These are phyloP conservation scores for Caenorhabditis macrosperma DNA, from an alignment of 2,888 invertebrate species.

Conservation along the genomic window DNA sequence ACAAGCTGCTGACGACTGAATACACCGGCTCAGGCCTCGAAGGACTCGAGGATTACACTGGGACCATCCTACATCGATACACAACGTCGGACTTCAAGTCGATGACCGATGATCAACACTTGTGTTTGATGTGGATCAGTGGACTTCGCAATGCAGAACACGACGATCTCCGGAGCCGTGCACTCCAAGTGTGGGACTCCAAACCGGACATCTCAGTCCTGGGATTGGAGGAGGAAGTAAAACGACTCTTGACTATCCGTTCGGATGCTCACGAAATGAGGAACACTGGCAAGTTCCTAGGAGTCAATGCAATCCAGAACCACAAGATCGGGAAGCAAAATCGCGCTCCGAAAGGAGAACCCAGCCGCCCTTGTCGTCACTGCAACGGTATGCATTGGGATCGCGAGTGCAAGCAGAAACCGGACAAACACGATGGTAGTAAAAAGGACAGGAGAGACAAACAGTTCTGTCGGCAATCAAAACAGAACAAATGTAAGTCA, in stretches of 20 bases:
- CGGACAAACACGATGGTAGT: too few relatives aligned
- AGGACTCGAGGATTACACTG: slow-evolving; percentile 4
- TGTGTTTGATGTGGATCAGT: slow-evolving; percentile 4
- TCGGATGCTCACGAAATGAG: too few relatives aligned
- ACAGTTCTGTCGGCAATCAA: too few relatives aligned
- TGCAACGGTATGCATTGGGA: too few relatives aligned
- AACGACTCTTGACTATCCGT: neutral
- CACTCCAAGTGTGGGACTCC: neutral
- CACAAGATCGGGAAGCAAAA: too few relatives aligned
- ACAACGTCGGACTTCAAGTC: neutral
- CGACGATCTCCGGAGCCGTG: slow-evolving; percentile 1
- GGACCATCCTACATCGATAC: neutral
- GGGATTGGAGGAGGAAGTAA: slow-evolving; percentile 3
- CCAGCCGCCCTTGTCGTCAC: too few relatives aligned
- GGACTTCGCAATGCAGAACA: neutral
- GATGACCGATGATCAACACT: slow-evolving; percentile 5
- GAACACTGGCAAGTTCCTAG: too few relatives aligned
- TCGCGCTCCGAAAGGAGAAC: too few relatives aligned
- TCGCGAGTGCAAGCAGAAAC: too few relatives aligned
- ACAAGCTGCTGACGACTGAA: neutral
- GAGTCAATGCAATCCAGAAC: too few relatives aligned
- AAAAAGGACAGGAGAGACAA: too few relatives aligned
- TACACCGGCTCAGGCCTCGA: neutral
- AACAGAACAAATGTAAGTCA: too few relatives aligned
- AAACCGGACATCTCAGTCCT: neutral